Percentiles rank a stretch among this genome's conserved stretches.
Evolutionary conservation across 2,113 vertebrate genomes (phyloP).

Genomic region (Dinomys branickii): DNA sequence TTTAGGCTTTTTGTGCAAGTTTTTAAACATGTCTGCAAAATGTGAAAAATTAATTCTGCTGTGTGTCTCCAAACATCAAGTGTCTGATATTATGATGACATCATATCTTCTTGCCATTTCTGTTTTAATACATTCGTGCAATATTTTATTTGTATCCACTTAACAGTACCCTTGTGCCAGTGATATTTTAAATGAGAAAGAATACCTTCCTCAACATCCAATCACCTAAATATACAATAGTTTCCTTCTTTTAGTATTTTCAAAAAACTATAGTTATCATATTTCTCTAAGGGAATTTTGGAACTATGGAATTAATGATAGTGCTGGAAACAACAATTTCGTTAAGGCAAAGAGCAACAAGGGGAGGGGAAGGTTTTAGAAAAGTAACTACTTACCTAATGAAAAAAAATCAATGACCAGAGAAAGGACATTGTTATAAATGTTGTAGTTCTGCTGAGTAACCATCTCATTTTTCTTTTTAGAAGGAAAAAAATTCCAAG

Average conservation of each 20-base stretch:
- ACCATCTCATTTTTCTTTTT: constrained; percentile 68
- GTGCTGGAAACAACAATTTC: constrained; percentile 46
- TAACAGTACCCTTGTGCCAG: not conserved
- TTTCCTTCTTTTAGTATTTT: constrained; percentile 58
- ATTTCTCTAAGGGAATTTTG: constrained; percentile 53
- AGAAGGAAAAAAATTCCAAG: constrained; percentile 28
- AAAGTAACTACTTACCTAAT: constrained; percentile 70
- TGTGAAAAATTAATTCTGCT: constrained; percentile 29
- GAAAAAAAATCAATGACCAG: constrained; percentile 78
- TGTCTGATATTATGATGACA: not conserved
- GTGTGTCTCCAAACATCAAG: constrained; percentile 24
- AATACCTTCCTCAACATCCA: constrained; percentile 42
- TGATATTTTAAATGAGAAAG: constrained; percentile 60
- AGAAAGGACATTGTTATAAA: constrained; percentile 76
- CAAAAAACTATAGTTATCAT: constrained; percentile 50
- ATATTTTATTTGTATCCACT: constrained; percentile 23
- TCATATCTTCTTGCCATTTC: not conserved
- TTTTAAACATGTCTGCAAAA: not conserved
- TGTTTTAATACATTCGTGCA: constrained; percentile 49
- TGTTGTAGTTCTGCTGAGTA: constrained; percentile 57
- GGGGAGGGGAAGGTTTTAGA: constrained; percentile 34
- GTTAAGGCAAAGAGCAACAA: constrained; percentile 63
- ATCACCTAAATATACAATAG: constrained; percentile 39
- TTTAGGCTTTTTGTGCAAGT: not conserved
- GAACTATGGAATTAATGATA: constrained; percentile 68